Base-by-base conservation (phyloP, 1,140 invertebrate genomes). In the Glossosoma conforme region DNA sequence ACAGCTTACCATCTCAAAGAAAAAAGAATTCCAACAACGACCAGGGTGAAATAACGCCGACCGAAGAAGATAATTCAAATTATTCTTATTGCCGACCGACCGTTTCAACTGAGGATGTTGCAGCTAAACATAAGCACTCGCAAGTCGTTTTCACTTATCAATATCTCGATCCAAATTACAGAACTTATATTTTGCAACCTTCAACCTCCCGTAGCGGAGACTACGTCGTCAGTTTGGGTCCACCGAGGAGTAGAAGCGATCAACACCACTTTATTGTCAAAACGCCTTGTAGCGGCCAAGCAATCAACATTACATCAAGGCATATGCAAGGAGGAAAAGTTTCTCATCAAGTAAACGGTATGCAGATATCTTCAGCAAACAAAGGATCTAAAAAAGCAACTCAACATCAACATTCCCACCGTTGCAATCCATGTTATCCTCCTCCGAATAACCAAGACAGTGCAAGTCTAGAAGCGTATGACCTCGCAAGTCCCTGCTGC, bases 401-500 rank as follows among this genome's bases (percentile, higher is more conserved):
- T 54, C 54, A 71, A n/a, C 52, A 72, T 52, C 63, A 55, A 49
- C 78, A 81, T 40, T 79, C 81, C 10, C 84, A 80, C 58, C 74
- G 85, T 0, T 90, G 87, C 65, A 82, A 85, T 50, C 85, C 87
- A 2, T 90, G 87, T 47, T 76, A 87, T 52, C 79, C 81, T 14
- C 75, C 76, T 24, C 77, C 77, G 36, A 70, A 76, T 41, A 80
- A 78, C 62, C 76, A 66, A 24, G 87, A 89, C 48, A 85, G 80
- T 46, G 82, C 81, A 10, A 89, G 86, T 60, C 67, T 90, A 22
- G 87, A 90, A 63, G 87, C 87, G 5, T 91, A 91, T 52, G 86
- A 89, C 61, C 64, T 89, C 11, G 87, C 87, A 1, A 89, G 85
- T 68, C 85, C 87, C 1, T 91, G 87, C 59, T 91, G 88, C 64